These are phyloP conservation scores for Rhodeus uyekii DNA, from an alignment of 2,797 vertebrate species.

Conservation along the genomic window DNA sequence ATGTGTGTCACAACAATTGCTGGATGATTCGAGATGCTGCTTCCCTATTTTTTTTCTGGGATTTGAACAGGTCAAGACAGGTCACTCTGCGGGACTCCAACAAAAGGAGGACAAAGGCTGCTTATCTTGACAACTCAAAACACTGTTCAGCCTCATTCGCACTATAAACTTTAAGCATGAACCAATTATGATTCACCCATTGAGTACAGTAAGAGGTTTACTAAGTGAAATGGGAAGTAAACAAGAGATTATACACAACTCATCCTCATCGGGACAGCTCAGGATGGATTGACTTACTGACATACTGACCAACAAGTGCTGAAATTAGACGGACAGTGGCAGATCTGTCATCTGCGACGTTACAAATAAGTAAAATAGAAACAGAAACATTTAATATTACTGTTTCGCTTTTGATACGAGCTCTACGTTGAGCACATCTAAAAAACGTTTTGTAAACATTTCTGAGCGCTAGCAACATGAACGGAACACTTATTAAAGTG, in stretches of 20 bases:
- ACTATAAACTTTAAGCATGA: constrained; percentile 13
- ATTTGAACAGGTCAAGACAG: constrained; percentile 17
- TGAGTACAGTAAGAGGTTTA: constrained; percentile 51
- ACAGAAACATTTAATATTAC: not conserved
- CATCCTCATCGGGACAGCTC: constrained; percentile 1
- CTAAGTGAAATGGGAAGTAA: constrained; percentile 16
- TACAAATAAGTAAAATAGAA: not conserved
- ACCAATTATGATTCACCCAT: constrained; percentile 58
- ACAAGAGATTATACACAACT: constrained; percentile 46
- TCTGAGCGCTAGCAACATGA: not conserved
- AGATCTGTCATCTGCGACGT: not conserved
- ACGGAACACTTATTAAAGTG: not conserved
- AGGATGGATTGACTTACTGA: constrained; percentile 29
- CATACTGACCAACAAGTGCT: constrained; percentile 22
- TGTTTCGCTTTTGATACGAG: constrained; percentile 41
- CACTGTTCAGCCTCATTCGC: not conserved
- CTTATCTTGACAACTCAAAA: not conserved
- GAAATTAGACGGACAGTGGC: not conserved
- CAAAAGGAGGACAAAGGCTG: not conserved
- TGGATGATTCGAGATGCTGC: not conserved
- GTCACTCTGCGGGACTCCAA: not conserved
- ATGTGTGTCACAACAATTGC: not conserved
- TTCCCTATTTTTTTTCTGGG: not conserved
- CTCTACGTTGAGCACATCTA: not conserved
- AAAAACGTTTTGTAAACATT: not conserved